Conservation (phyloP, 2,113 vertebrate species). For the Isichthys henryi region DNA sequence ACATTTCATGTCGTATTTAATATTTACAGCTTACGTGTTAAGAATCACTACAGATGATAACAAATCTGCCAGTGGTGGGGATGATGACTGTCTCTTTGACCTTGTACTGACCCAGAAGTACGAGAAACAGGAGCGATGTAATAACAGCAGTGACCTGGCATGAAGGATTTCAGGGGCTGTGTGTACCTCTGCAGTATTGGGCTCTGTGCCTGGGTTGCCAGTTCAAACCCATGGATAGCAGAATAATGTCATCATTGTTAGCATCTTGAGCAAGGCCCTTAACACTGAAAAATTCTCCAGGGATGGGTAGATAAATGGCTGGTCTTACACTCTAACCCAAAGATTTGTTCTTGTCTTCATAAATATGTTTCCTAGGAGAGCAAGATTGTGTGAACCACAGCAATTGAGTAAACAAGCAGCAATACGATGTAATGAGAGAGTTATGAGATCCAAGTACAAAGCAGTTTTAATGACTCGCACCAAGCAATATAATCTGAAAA, state of each 20-base stretch:
- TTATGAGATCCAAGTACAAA: neutral
- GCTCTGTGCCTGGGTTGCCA: neutral
- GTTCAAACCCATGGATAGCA: neutral
- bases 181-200: neutral
- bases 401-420: neutral
- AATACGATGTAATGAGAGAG: neutral
- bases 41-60: neutral
- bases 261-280: neutral
- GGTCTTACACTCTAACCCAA: neutral
- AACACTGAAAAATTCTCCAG: neutral
- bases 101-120: neutral
- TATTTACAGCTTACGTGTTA: neutral
- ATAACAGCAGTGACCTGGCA: neutral
- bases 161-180: neutral
- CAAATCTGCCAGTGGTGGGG: neutral
- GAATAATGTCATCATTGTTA: neutral
- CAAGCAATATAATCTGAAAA: neutral
- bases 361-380: neutral
- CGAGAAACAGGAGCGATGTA: neutral
- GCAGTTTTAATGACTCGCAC: neutral
- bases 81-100: neutral
- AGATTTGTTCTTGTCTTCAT: neutral
- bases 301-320: neutral
- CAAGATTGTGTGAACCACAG: neutral
- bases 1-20: neutral